Percentiles rank a stretch among this genome's conserved stretches.
phyloP scores from a whole-genome alignment of 2,113 vertebrate genomes.

The Brachirus orientalis region DNA sequence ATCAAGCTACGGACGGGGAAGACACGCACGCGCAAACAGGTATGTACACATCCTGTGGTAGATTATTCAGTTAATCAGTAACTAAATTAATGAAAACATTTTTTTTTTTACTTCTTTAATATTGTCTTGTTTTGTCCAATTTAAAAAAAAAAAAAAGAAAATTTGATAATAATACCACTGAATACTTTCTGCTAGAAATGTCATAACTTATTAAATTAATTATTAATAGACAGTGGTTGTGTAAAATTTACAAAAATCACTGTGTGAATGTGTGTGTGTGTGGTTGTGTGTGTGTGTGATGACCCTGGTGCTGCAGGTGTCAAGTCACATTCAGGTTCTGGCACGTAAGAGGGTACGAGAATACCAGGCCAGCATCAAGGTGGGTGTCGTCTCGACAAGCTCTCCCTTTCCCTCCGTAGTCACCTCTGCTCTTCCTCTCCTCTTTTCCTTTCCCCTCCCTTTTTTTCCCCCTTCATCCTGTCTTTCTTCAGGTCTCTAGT shows the following conservation, averaged over 20 bases:
- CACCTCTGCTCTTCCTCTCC: slow-evolving; percentile 70
- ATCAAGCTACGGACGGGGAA: slow-evolving; percentile 96
- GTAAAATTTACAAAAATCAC: slow-evolving; percentile 26
- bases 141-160: too few relatives aligned
- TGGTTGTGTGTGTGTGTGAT: slow-evolving; percentile 28
- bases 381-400: slow-evolving; percentile 82
- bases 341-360: slow-evolving; percentile 98
- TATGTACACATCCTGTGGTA: slow-evolving; percentile 57
- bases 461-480: slow-evolving; percentile 60
- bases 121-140: neutral
- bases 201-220: neutral
- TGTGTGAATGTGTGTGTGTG: slow-evolving; percentile 70
- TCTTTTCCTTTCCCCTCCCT: slow-evolving; percentile 52
- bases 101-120: too few relatives aligned
- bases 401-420: slow-evolving; percentile 81
- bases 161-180: too few relatives aligned
- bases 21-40: slow-evolving; percentile 95
- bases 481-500: slow-evolving; percentile 94
- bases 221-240: neutral
- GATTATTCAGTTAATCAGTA: too few relatives aligned
- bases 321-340: slow-evolving; percentile 99
- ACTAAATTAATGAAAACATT: too few relatives aligned
- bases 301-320: slow-evolving; percentile 85
- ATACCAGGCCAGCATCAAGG: slow-evolving; percentile 99
- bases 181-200: too few relatives aligned